These are phyloP conservation scores for Istiophorus platypterus DNA, from an alignment of 2,113 vertebrate species.

Conservation along the genomic window DNA sequence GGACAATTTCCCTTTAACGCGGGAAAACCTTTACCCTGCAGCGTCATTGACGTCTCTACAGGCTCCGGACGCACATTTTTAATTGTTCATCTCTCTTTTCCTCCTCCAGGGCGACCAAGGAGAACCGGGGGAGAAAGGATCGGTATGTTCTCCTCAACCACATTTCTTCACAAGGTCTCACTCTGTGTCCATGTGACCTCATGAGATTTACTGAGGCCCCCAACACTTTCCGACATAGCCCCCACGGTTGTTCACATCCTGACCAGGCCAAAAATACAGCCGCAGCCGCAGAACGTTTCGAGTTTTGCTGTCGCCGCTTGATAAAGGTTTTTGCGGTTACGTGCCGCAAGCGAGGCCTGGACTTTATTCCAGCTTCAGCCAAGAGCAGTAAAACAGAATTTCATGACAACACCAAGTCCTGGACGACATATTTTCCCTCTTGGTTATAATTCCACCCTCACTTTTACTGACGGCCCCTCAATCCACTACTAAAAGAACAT, in stretches of 20 bases:
- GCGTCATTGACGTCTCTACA: not conserved
- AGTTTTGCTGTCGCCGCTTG: not conserved
- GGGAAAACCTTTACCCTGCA: not conserved
- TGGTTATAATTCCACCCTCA: too few relatives aligned
- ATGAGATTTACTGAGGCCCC: too few relatives aligned
- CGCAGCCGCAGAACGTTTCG: not conserved
- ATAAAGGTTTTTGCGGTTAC: too few relatives aligned
- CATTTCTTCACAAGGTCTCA: too few relatives aligned
- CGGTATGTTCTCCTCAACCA: slow-evolving; percentile 69
- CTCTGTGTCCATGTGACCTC: not conserved
- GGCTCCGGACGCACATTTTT: not conserved
- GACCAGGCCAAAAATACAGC: too few relatives aligned
- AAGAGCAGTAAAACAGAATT: too few relatives aligned
- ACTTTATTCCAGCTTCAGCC: too few relatives aligned
- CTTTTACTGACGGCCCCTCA: too few relatives aligned
- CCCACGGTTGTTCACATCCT: not conserved
- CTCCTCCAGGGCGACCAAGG: slow-evolving; percentile 80
- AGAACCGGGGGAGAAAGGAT: slow-evolving; percentile 84
- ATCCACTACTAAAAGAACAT: not conserved
- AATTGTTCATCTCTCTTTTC: not conserved
- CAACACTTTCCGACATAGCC: not conserved
- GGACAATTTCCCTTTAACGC: too few relatives aligned
- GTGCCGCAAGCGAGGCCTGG: too few relatives aligned
- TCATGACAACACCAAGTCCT: too few relatives aligned
- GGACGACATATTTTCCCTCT: too few relatives aligned